These are phyloP conservation scores for Strongylocentrotus purpuratus DNA, from an alignment of 35 echinoderm and acorn worm species.

Conservation along the genomic window DNA sequence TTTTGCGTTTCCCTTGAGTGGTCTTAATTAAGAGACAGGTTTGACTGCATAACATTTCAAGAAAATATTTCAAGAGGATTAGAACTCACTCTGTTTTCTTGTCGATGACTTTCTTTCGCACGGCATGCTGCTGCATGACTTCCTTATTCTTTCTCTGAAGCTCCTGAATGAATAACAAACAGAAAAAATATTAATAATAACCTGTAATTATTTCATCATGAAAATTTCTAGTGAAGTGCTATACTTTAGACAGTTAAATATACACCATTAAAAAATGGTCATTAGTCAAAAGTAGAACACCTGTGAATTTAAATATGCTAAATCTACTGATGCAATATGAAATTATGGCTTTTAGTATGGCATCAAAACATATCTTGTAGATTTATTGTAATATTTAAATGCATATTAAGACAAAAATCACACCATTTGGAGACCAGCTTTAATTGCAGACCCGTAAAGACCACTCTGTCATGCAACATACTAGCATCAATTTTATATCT, in stretches of 20 bases:
- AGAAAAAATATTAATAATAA: not conserved
- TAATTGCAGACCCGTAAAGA: too few relatives aligned
- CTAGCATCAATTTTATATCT: too few relatives aligned
- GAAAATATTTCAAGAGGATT: not conserved
- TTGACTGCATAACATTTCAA: too few relatives aligned
- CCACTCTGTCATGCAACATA: too few relatives aligned
- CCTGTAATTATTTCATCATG: not conserved
- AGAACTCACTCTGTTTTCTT: slow-evolving; percentile 46
- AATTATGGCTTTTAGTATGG: not conserved
- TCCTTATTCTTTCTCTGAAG: slow-evolving; percentile 36
- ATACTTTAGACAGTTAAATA: too few relatives aligned
- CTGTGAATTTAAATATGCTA: not conserved
- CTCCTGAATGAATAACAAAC: not conserved
- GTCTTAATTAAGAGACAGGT: too few relatives aligned
- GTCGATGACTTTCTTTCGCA: slow-evolving; percentile 34
- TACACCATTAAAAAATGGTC: not conserved
- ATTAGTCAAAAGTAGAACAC: not conserved
- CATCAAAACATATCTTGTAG: too few relatives aligned
- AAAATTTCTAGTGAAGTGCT: too few relatives aligned
- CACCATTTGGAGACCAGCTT: too few relatives aligned
- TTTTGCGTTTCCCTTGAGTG: too few relatives aligned
- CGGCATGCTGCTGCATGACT: slow-evolving; percentile 35
- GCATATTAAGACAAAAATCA: too few relatives aligned
- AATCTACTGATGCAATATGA: not conserved
- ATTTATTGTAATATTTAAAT: too few relatives aligned